Conservation (phyloP, 2,888 invertebrate genomes). For the Bibio marci region DNA sequence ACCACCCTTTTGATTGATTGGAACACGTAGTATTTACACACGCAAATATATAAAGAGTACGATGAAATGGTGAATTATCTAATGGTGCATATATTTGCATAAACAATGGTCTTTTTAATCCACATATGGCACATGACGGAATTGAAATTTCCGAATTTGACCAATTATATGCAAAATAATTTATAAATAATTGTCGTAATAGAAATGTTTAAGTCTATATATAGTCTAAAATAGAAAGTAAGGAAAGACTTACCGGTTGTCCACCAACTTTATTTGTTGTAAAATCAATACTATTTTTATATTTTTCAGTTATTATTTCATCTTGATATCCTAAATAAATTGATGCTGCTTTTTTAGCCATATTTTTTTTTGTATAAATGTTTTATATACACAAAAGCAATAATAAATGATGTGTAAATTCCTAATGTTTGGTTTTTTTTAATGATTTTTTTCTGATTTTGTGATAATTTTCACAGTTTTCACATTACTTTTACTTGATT, state of each 20-base stretch:
- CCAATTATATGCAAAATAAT: slow-evolving; percentile 43
- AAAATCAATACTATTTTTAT: slow-evolving; percentile 44
- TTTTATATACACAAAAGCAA: too few species aligned
- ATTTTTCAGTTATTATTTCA: slow-evolving; percentile 54
- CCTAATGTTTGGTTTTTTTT: too few species aligned
- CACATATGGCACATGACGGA: slow-evolving; percentile 58
- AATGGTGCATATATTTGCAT: slow-evolving; percentile 78
- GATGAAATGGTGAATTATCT: slow-evolving; percentile 60
- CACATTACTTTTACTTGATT: too few species aligned
- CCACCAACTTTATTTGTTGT: slow-evolving; percentile 73
- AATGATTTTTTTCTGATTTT: too few species aligned
- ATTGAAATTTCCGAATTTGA: slow-evolving; percentile 29
- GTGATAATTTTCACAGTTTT: too few species aligned
- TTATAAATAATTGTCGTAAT: slow-evolving; percentile 8
- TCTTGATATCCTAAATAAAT: slow-evolving; percentile 67
- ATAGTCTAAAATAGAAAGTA: too few species aligned
- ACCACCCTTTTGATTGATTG: slow-evolving; percentile 66
- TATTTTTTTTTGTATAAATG: slow-evolving; percentile 10
- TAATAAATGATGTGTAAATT: too few species aligned
- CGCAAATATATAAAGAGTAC: slow-evolving; percentile 73
- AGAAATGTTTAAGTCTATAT: too few species aligned
- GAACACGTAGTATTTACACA: slow-evolving; percentile 76
- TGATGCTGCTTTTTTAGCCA: slow-evolving; percentile 37
- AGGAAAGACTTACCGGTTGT: slow-evolving; percentile 46
- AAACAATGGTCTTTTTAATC: slow-evolving; percentile 52